Conservation (phyloP, 2,113 vertebrate species). For the Vulpes ferrilata region DNA sequence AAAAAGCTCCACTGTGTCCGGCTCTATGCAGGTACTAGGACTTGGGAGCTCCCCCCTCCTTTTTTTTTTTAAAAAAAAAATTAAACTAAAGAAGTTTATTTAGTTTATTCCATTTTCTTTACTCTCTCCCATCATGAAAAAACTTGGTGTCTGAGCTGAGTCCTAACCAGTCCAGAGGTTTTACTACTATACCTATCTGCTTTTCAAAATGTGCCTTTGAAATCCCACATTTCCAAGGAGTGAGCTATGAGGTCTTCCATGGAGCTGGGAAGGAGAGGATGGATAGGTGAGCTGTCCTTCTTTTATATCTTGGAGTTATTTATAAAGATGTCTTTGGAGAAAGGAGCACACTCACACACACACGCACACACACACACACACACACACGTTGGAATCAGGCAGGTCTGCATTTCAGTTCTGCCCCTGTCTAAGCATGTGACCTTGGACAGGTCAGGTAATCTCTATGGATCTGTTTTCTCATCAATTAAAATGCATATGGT, state of each 20-base stretch:
- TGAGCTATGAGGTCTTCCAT: accelerated
- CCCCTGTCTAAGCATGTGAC: neutral
- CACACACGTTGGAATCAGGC: neutral
- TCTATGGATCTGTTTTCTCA: neutral
- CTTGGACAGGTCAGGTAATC: neutral
- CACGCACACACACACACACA: neutral
- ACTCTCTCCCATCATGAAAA: neutral
- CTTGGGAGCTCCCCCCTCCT: neutral
- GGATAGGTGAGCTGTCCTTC: accelerated
- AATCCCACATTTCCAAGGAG: neutral
- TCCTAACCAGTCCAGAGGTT: neutral
- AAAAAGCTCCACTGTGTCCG: neutral
- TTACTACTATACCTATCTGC: neutral
- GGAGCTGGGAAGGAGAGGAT: neutral
- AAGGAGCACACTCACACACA: neutral
- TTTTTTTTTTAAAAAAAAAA: neutral
- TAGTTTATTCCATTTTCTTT: neutral
- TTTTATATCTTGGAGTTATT: neutral
- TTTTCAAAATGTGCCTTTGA: neutral
- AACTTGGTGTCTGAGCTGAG: neutral
- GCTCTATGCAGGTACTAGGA: neutral
- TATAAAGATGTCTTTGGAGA: neutral
- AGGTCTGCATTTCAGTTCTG: neutral
- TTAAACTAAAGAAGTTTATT: neutral
- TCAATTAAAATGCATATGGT: neutral